Base-by-base conservation (phyloP, 2,797 vertebrate species). In the Nasua narica region DNA sequence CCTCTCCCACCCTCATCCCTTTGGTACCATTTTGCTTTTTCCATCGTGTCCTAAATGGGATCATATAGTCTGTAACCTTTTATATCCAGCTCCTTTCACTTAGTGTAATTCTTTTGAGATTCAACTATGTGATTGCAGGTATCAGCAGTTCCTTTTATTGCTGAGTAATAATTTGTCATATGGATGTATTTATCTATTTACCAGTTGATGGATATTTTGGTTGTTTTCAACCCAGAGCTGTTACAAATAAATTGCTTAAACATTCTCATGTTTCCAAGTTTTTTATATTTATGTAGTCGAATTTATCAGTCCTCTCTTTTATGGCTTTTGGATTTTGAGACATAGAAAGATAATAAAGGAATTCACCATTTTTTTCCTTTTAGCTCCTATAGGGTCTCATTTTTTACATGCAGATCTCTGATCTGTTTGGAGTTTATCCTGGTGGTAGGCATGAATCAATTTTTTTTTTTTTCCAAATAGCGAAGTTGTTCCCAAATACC, bases 221-320 rank as follows among this genome's bases (percentile, higher is more conserved):
- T 84, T 78, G 25, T 91, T 84, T 78, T 65, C 56, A 78, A 5
- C 29, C 43, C 58, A 78, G 35, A 58, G 74, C 12, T 37, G 21
- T 77, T 85, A 76, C 65, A 23, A 95, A 76, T 77, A 86, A 79
- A 82, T 84, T 83, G 35, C 60, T 88, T 78, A 88, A 94, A 46
- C 37, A 27, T 90, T 82, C 86, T 23, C 35, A 37, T 65, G 35
- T 74, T 74, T 74, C 25, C 11, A 89, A 19, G 10, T 93, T 78
- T 70, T 88, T 84, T 69, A 25, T 76, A 43, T 77, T 67, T 96
- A 27, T 48, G 29, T 50, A 86, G n/a, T 72, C 0, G 14, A n/a
- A 83, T 54, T 77, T 62, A n/a, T 65, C 60, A 92, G 7, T 84
- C 43, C 40, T 72, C 60, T 58, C 23, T 83, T 58, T 62, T 43